phyloP scores from a whole-genome alignment of 2,888 invertebrate species.

The Clunio marinus region DNA sequence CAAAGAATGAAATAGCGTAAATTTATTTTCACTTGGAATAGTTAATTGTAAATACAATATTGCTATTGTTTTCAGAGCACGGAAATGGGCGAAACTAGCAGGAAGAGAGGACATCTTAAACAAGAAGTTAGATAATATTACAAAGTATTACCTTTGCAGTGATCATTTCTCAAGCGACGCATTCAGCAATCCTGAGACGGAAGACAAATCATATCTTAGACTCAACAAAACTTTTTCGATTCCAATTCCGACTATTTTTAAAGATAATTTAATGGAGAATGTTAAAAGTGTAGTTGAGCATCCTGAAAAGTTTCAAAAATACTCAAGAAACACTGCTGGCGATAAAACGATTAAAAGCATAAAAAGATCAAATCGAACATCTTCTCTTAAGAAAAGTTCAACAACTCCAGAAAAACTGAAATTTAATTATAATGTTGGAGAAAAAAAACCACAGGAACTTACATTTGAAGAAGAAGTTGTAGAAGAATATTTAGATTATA shows the following conservation, averaged over 20 bases:
- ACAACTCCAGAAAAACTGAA: too few species aligned
- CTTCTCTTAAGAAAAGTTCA: too few species aligned
- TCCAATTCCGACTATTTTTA: conserved; percentile 17
- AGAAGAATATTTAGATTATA: too few species aligned
- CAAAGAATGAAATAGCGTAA: conserved; percentile 27
- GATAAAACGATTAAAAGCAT: too few species aligned
- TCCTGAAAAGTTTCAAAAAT: conserved; percentile 23
- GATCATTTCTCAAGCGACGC: conserved; percentile 5
- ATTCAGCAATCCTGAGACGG: conserved; percentile 6
- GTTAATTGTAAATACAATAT: too few species aligned
- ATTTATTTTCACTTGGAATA: too few species aligned
- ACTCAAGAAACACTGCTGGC: neutral
- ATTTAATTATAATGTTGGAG: too few species aligned
- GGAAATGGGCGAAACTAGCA: conserved; percentile 24
- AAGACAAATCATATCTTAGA: conserved; percentile 1
- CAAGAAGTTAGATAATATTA: conserved; percentile 19
- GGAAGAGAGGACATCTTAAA: conserved; percentile 16
- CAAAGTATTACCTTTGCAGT: conserved; percentile 25
- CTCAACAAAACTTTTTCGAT: neutral
- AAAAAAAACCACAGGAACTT: too few species aligned
- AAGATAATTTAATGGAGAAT: conserved; percentile 25
- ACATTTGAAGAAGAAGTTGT: too few species aligned
- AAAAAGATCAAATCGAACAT: too few species aligned
- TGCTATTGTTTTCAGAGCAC: conserved; percentile 21
- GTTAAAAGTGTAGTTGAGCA: neutral